phyloP scores from a whole-genome alignment of 2,113 vertebrate genomes.

The Hemicordylus capensis region DNA sequence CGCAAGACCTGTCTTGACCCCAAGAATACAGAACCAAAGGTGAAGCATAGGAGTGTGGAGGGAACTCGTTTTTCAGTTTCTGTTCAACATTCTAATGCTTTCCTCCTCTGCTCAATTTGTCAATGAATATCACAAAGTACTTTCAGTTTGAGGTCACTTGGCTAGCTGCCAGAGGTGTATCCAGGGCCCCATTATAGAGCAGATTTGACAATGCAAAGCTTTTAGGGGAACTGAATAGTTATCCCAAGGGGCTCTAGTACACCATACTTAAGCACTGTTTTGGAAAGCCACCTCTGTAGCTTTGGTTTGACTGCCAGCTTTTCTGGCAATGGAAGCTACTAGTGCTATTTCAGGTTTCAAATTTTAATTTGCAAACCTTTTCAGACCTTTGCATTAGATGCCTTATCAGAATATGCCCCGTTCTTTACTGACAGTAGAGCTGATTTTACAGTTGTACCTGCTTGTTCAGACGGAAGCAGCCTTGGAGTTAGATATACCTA shows the following conservation, averaged over 20 bases:
- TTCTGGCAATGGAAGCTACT: conserved; percentile 50
- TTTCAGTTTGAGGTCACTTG: conserved; percentile 54
- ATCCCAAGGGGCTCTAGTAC: conserved; percentile 54
- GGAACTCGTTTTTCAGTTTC: not conserved
- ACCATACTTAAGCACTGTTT: conserved; percentile 44
- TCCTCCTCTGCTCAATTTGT: conserved; percentile 30
- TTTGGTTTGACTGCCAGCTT: conserved; percentile 50
- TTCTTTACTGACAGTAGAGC: not conserved
- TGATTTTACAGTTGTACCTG: not conserved
- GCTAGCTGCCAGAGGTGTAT: conserved; percentile 53
- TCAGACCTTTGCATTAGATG: not conserved
- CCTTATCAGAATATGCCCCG: not conserved
- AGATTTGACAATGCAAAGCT: conserved; percentile 63
- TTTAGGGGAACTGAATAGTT: conserved; percentile 52
- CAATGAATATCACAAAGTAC: conserved; percentile 52
- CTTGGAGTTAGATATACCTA: not conserved
- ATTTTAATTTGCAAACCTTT: conserved; percentile 31
- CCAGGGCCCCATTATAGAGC: conserved; percentile 56
- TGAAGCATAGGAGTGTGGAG: conserved; percentile 14
- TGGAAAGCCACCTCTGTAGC: conserved; percentile 50
- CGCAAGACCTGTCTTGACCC: conserved; percentile 18
- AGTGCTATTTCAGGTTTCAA: conserved; percentile 20
- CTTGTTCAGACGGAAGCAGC: not conserved
- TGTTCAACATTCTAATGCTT: conserved; percentile 37
- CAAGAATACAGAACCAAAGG: conserved; percentile 44